A percentile compares a stretch with the other conserved stretches of the same genome.
Evolutionary conservation across 2,888 invertebrate species (phyloP).

Genomic region (Cryptocephalus moraei): DNA sequence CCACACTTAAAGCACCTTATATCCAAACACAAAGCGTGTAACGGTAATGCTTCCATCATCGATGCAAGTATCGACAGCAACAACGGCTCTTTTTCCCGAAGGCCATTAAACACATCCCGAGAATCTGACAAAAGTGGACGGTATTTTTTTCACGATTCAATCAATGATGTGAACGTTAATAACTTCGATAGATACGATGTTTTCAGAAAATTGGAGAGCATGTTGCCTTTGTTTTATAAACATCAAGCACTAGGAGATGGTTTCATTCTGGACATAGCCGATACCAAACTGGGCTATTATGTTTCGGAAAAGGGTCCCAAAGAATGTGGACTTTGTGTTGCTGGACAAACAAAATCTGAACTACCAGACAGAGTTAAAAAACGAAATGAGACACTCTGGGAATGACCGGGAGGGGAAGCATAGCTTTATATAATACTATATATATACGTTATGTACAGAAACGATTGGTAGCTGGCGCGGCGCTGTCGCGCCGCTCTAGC

Average conservation of each 20-base stretch:
- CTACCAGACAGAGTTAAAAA: constrained; percentile 23
- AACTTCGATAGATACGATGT: constrained; percentile 16
- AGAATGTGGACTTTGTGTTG: constrained; percentile 22
- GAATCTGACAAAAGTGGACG: constrained; percentile 10
- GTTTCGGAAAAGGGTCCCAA: constrained; percentile 22
- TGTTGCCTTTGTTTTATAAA: constrained; percentile 25
- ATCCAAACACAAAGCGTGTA: constrained; percentile 18
- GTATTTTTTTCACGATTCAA: constrained; percentile 20
- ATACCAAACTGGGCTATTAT: constrained; percentile 25
- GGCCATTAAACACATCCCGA: no score
- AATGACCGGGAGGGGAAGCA: no score
- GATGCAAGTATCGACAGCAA: no score
- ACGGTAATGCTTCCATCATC: no score
- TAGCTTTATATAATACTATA: no score
- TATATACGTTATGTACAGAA: no score
- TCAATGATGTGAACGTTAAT: constrained; percentile 14
- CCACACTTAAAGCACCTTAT: constrained; percentile 23
- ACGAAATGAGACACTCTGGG: no score
- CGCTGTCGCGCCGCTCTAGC: no score
- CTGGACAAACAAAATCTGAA: constrained; percentile 20
- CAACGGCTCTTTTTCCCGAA: no score
- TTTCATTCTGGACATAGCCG: constrained; percentile 26
- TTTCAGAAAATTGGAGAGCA: constrained; percentile 23
- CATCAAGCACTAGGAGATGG: constrained; percentile 28
- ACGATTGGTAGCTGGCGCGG: no score